Evolutionary conservation across 2,888 invertebrate species (phyloP), one percentile per base, ranked within the genome.

Genomic region (Cheilosia pagana): DNA sequence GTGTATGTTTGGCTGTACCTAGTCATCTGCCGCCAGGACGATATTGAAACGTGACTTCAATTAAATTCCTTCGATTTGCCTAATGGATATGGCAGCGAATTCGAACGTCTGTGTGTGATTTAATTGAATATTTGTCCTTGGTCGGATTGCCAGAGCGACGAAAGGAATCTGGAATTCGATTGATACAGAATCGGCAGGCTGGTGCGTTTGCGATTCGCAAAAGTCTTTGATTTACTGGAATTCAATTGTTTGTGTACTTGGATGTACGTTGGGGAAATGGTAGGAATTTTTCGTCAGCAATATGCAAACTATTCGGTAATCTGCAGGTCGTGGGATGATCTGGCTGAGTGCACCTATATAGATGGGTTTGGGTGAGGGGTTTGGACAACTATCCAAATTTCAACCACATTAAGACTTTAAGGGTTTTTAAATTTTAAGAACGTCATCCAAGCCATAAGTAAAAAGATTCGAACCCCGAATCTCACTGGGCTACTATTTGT

Each of bases 1-100:
- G 19, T 23, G 65, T 23, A 71, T 65, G 70, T 2, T 55, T 28
- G 43, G 43, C 53, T 67, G 71, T 48, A 45, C 35, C n/a, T n/a
- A n/a, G n/a, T 35, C 35, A 35, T 12, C 35, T 35, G 12, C 39
- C 39, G 12, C 12, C 8, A 71, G 78, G 62, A 78, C 57, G 23
- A 60, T 35, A 35, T 71, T 87, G 88, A 89, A 90, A 89, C 90
- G 89, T 91, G 91, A 90, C 90, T 91, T 90, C 91, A 91, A 91
- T 91, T 91, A 91, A 91, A 91, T 91, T 91, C 91, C 91, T 91
- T 90, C 90, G 90, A 91, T 91, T 90, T 89, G 75, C 71, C 62
- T 81, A 67, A 79, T 71, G 70, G 75, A 81, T 60, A 81, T 60
- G 28, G 55, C 21, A 14, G 14, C 10, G 68, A 41, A 14, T 5